Base-by-base conservation (phyloP, 2,113 vertebrate genomes). In the Cygnus atratus region DNA sequence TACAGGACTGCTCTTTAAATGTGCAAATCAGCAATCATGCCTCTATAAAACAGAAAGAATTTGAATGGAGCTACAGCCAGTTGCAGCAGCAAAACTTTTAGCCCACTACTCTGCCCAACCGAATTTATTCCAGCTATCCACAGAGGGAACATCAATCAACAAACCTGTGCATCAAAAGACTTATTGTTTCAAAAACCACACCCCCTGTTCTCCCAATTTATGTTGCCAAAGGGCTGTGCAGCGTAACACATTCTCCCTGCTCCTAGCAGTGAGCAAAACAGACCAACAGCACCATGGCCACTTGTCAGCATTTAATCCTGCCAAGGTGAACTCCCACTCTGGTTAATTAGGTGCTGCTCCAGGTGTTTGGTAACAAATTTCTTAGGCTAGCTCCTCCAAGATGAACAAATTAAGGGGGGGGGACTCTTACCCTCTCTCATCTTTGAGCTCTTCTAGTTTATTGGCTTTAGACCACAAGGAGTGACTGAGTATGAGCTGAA, bases 301-400 rank as follows among this genome's bases (percentile, higher is more conserved):
- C 88, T 63, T 58, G 48, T 86, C 91, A 88, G 84, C 50, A 39
- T 52, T 54, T 65, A 68, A 87, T 68, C 77, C 66, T 82, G 43
- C 90, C 82, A 10, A 87, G 82, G 48, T 76, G 65, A 93, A 74
- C 57, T 7, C 85, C 75, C 39, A 43, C 58, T 82, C 84, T 22
- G 8, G 43, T 96, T 94, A 94, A 95, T 96, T 88, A 94, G 85
- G 28, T 90, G 92, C 90, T 73, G 58, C 48, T 65, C 82, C 90
- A 95, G 92, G 54, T 93, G 82, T 41, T 54, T 29, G 62, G 26
- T 59, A 44, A 68, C 33, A 3, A 2, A 16, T 72, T 54, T 28
- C 31, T 59, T 33, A 39, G 16, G 6, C 43, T 58, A 71, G n/a
- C 6, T 29, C 6, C 46, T 79, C 54, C 13, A 11, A 63, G 29